phyloP scores from a whole-genome alignment of 2,888 invertebrate genomes.

The Herminia tarsipennalis region DNA sequence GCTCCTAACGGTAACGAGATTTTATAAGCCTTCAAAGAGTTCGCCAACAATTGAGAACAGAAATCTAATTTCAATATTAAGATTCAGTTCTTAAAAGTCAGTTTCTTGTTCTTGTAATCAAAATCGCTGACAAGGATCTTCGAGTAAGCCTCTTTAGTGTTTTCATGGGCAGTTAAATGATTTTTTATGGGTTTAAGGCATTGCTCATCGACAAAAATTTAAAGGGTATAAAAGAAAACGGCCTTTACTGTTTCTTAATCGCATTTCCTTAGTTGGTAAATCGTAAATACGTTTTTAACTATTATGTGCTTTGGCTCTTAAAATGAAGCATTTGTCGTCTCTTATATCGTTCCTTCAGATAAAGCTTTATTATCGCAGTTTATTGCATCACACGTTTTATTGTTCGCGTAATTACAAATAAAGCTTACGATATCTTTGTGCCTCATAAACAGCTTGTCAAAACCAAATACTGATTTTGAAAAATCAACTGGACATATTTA shows the following conservation, averaged over 20 bases:
- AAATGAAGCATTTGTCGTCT: slow-evolving; percentile 26
- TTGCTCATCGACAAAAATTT: slow-evolving; percentile 23
- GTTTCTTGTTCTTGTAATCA: slow-evolving; percentile 5
- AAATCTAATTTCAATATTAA: no score
- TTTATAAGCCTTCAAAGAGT: not conserved
- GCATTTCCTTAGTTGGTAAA: slow-evolving; percentile 25
- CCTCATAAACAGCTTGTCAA: slow-evolving; percentile 1
- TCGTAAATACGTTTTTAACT: slow-evolving; percentile 33
- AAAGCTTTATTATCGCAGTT: slow-evolving; percentile 2
- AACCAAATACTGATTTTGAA: not conserved
- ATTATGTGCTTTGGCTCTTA: slow-evolving; percentile 21
- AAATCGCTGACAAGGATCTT: slow-evolving; percentile 10
- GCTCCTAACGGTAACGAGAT: not conserved
- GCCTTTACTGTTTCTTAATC: slow-evolving; percentile 34
- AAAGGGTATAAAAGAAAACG: slow-evolving; percentile 32
- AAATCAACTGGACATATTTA: no score
- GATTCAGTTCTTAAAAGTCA: no score
- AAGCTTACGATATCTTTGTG: not conserved
- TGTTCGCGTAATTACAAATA: slow-evolving; percentile 2
- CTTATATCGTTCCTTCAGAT: slow-evolving; percentile 19
- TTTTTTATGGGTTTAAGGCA: slow-evolving; percentile 23
- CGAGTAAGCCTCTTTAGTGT: slow-evolving; percentile 13
- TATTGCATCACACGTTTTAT: slow-evolving; percentile 24
- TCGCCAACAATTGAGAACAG: not conserved
- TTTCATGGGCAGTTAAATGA: slow-evolving; percentile 18